Percentiles rank a stretch among this genome's conserved stretches.
Evolutionary conservation across 1,140 invertebrate species (phyloP).

Genomic region (Antheraea pernyi): DNA sequence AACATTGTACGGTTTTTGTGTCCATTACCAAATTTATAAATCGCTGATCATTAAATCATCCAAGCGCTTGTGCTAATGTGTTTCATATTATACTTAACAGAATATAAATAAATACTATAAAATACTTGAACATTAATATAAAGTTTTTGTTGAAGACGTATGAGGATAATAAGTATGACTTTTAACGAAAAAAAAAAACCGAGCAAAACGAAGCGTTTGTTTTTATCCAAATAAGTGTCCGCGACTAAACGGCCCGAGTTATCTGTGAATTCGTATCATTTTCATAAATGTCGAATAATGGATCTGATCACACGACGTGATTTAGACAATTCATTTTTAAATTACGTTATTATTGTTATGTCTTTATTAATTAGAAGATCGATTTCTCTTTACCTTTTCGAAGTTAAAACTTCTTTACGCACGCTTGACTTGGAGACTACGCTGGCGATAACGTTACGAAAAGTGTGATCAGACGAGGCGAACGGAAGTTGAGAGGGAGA

Average conservation of each 20-base stretch:
- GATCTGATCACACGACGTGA: slow-evolving; percentile 21
- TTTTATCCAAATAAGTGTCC: slow-evolving; percentile 24
- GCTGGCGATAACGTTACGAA: too few relatives aligned
- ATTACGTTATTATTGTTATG: too few relatives aligned
- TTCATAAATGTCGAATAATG: slow-evolving; percentile 32
- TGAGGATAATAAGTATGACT: not conserved
- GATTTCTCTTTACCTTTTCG: too few relatives aligned
- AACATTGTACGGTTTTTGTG: not conserved
- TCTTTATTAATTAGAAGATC: too few relatives aligned
- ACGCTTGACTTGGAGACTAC: too few relatives aligned
- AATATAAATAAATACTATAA: not conserved
- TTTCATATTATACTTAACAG: not conserved
- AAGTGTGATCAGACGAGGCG: too few relatives aligned
- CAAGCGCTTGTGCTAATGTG: not conserved
- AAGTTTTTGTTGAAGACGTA: not conserved
- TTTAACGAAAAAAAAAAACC: not conserved
- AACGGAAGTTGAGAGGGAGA: too few relatives aligned
- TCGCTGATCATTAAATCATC: not conserved
- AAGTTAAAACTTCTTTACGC: too few relatives aligned
- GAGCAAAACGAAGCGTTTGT: slow-evolving; percentile 6
- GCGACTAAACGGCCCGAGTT: slow-evolving; percentile 30
- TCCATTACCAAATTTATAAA: not conserved
- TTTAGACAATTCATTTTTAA: not conserved
- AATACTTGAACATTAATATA: too few relatives aligned
- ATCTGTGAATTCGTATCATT: slow-evolving; percentile 44